Base-by-base conservation (phyloP, 2,888 invertebrate genomes). In the Eurytoma californica region DNA sequence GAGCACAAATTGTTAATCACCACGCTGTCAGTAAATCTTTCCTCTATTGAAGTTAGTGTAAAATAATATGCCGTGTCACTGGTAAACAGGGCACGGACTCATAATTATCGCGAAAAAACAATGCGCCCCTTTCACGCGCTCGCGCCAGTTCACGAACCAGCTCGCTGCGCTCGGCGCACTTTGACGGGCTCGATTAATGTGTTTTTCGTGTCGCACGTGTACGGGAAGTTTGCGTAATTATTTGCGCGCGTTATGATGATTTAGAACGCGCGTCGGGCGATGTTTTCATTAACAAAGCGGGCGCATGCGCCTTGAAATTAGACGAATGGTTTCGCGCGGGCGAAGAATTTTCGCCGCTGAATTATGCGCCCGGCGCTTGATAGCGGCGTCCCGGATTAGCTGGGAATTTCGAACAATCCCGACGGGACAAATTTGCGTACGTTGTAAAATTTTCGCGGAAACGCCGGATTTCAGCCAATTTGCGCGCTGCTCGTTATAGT, bases 161-260 rank as follows among this genome's bases (percentile, higher is more conserved):
- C 18, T 68, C 18, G 55, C 9, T 60, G 49, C 24, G 49, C 24
- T 24, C 20, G 24, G 13, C 18, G 55, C 14, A 53, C 53, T 30
- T 61, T 24, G 53, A 74, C 14, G 13, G 58, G 28, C 63, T 49
- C 69, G 65, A 77, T 65, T 77, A 70, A 77, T 77, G 70, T 70
- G 76, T 65, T 70, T 65, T 77, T 70, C 70, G 57, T 69, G 53
- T 77, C 39, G 57, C 39, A 58, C 60, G 57, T 66, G 58, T 12
- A 12, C 20, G 0, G 30, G 49, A 58, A 66, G 65, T 70, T 66
- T 28, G 61, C 47, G 47, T 65, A 57, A 57, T 65, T 70, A 65
- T 70, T 63, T 70, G 55, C n/a, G 47, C 9, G 63, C 39, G 30
- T 68, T 68, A 76, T 49, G 63, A 76, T 69, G 76, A 76, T 76